phyloP scores from a whole-genome alignment of 2,888 invertebrate species.

The Alentia gelatinosa region DNA sequence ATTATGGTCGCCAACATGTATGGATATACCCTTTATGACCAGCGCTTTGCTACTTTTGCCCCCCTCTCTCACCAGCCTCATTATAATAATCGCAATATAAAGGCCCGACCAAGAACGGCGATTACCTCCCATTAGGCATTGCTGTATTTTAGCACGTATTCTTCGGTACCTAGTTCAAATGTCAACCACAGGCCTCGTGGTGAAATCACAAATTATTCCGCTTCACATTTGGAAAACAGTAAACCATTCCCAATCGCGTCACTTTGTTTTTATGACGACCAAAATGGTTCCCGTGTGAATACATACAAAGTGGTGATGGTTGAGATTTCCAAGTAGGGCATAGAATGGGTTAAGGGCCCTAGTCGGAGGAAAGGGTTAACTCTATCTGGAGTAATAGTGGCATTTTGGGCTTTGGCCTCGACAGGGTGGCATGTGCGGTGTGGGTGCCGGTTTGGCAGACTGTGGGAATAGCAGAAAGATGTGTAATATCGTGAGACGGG shows the following conservation, averaged over 20 bases:
- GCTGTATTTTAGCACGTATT: not conserved
- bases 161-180: not conserved
- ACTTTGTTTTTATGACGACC: not conserved
- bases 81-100: slow-evolving; percentile 36
- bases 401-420: slow-evolving; percentile 29
- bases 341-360: not conserved
- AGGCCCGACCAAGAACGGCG: not conserved
- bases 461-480: slow-evolving; percentile 36
- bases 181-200: not conserved
- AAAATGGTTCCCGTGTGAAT: not conserved
- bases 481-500: slow-evolving; percentile 46
- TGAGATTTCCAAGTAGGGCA: not conserved
- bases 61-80: not conserved
- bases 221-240: not conserved
- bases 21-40: slow-evolving; percentile 28
- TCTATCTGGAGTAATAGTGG: slow-evolving; percentile 46
- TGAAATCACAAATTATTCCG: not conserved
- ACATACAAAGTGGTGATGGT: not conserved
- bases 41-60: not conserved
- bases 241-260: not conserved
- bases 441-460: not conserved
- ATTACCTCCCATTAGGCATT: not conserved
- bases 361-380: not conserved
- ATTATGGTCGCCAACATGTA: slow-evolving; percentile 17
- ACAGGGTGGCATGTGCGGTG: slow-evolving; percentile 21